Evolutionary conservation across 2,888 invertebrate species (phyloP), one percentile per base, ranked within the genome.

Genomic region (Lamproptera curius): DNA sequence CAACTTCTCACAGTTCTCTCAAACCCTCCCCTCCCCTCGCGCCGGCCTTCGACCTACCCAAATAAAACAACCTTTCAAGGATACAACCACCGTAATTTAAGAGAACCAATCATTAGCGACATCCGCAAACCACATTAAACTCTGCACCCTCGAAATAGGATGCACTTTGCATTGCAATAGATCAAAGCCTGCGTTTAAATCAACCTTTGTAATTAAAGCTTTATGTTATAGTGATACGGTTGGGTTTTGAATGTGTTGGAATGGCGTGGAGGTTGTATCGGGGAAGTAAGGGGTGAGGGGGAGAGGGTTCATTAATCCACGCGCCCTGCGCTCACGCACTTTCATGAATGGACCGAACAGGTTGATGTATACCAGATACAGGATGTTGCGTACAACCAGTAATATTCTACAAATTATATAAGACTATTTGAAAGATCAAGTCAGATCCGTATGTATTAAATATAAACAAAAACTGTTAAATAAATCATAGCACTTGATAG

Each of bases 291-390:
- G 70, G 63, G 60, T 73, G 65, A 65, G 76, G 60, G 74, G 63
- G 61, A 65, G 76, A 79, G 77, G 79, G 78, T 84, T 83, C 85
- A 85, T 87, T 85, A 86, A 86, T 85, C 86, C 86, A 85, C 86
- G 82, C 85, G 81, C 86, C 83, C 84, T 85, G 86, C 85, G 85
- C 84, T 71, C 86, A 84, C 86, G 86, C 86, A 87, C 86, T 87
- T 86, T 87, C 84, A 87, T 87, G 86, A 87, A 87, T 87, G 86
- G 82, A 73, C 76, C 79, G 77, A 86, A 86, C 86, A 87, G 86
- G 86, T 87, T 87, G 85, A 85, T 85, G 78, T 80, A 76, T 84
- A 20, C 66, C 55, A 54, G 58, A 59, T 74, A 87, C 73, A 84
- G 84, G 75, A 15, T 81, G 84, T 51, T 61, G 53, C 57, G 57